phyloP scores from a whole-genome alignment of 1,140 invertebrate genomes.

The Pogonomyrmex barbatus region DNA sequence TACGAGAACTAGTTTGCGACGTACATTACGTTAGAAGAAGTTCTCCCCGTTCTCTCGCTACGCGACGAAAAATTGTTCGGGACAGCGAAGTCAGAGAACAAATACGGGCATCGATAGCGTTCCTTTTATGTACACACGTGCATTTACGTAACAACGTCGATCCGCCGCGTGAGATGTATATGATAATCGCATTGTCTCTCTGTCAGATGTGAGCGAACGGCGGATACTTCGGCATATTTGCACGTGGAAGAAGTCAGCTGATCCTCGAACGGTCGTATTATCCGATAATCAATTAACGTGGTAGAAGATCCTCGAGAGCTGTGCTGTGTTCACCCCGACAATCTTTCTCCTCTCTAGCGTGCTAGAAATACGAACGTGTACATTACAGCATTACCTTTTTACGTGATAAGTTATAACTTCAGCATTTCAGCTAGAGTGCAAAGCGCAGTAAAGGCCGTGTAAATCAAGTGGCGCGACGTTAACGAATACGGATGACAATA shows the following conservation, averaged over 20 bases:
- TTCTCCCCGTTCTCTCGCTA: neutral
- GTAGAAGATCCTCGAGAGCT: neutral
- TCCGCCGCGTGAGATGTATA: neutral
- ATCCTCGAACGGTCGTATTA: neutral
- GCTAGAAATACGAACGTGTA: neutral
- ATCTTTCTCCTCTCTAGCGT: constrained; percentile 5
- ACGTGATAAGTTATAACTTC: neutral
- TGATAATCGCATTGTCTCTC: constrained; percentile 9
- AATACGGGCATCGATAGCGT: neutral
- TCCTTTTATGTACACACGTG: neutral
- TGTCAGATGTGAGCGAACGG: neutral
- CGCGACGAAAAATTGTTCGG: neutral
- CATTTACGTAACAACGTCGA: constrained; percentile 18
- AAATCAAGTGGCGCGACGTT: constrained; percentile 40
- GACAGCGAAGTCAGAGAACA: neutral
- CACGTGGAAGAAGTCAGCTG: neutral
- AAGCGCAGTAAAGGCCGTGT: constrained; percentile 23
- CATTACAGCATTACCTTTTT: neutral
- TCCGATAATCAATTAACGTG: constrained; percentile 3
- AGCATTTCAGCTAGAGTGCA: neutral
- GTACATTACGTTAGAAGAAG: neutral
- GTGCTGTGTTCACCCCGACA: neutral
- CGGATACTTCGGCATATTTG: neutral
- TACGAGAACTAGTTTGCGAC: constrained; percentile 6
- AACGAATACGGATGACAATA: constrained; percentile 39